These are phyloP conservation scores for Pelochelys cantorii DNA, from an alignment of 2,797 vertebrate species.

Conservation along the genomic window DNA sequence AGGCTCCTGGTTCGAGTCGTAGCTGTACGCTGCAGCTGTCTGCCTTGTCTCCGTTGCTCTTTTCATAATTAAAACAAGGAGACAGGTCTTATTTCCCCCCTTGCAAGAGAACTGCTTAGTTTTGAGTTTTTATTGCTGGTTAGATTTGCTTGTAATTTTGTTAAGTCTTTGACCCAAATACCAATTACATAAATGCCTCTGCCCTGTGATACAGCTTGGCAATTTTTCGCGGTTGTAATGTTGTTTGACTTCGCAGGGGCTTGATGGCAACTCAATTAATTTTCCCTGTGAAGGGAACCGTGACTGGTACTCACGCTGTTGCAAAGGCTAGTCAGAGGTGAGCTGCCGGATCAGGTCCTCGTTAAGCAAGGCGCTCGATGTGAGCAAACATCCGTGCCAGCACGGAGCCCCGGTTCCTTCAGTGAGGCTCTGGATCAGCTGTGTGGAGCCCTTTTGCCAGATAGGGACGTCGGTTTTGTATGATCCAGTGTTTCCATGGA, in stretches of 20 bases:
- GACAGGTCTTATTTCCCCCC: not conserved
- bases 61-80: not conserved
- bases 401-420: not conserved
- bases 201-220: accelerated
- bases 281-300: not conserved
- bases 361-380: not conserved
- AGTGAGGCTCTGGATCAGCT: not conserved
- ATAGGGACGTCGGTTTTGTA: accelerated
- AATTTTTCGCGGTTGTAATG: not conserved
- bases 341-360: not conserved
- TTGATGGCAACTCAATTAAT: not conserved
- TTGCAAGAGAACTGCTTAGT: not conserved
- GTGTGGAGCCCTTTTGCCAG: not conserved
- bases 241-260: not conserved
- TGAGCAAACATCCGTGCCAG: not conserved
- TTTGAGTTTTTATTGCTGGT: not conserved
- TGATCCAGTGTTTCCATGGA: not conserved
- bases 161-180: conserved; percentile 16
- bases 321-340: not conserved
- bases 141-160: not conserved
- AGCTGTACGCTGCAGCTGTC: not conserved
- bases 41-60: not conserved
- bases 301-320: accelerated
- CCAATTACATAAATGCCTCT: conserved; percentile 1
- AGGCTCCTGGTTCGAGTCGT: not conserved